Base-by-base conservation (phyloP, 1,140 invertebrate species). In the Cydia fagiglandana region DNA sequence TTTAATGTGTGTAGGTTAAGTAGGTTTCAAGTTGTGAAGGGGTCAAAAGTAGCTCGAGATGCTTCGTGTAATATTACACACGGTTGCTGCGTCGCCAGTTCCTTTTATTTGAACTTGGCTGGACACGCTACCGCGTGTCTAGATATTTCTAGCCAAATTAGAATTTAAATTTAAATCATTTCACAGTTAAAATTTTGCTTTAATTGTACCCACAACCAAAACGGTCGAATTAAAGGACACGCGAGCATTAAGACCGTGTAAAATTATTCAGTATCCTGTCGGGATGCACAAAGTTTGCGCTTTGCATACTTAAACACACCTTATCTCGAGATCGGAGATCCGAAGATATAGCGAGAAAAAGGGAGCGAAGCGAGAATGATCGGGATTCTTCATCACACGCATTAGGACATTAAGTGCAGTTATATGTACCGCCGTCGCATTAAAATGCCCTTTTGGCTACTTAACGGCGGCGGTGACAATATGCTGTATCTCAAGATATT, bases 391-490 rank as follows among this genome's bases (percentile, higher is more conserved):
- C 80, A 75, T 30, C 82, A 77, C 82, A 85, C 86, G 84, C 87
- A 89, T 92, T 92, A 92, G 90, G 88, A 87, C 86, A 88, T 91
- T 93, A 92, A 92, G 91, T 92, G 91, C 90, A 82, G 83, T 91
- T 89, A 91, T 92, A 84, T 91, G 90, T 89, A 85, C 83, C 76
- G 70, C 75, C 86, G 88, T 86, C 88, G 89, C 88, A 90, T 92
- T 92, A 92, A 92, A 92, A 92, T 91, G 84, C 88, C 87, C 56
- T 61, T 82, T 79, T 74, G 81, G 83, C 84, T 90, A 86, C 87
- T 84, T 86, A 84, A 82, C 83, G 83, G 9, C 56, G 7, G 15
- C 2, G 15, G 56, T n/a, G 56, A 24, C 56, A 61, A 7, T 10
- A 24, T 24, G 2, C 5, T 34, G 30, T 34, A 68, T 34, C 30